Base-by-base conservation (phyloP, 2,797 vertebrate genomes). In the Bufotes viridis region DNA sequence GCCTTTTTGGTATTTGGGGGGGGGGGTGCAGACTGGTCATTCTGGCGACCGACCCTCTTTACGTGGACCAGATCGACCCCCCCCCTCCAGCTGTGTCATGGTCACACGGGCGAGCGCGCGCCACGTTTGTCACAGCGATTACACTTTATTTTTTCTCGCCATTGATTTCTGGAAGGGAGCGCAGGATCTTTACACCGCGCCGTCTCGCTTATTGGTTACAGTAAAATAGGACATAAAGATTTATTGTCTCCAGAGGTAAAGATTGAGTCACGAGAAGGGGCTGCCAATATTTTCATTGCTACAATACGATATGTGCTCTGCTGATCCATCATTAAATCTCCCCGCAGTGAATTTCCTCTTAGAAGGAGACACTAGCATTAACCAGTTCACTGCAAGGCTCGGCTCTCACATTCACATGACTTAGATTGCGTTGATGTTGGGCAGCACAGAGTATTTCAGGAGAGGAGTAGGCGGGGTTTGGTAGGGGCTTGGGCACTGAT, bases 161-260 rank as follows among this genome's bases (percentile, higher is more conserved):
- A 89, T 89, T 82, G 88, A 89, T 89, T 75, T 86, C 84, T 61
- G 82, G 76, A 80, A 76, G 17, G 22, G 83, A 85, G 60, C 86
- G 81, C 75, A 29, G 79, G 58, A 63, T 82, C 78, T 89, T 67
- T 89, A 76, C 76, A 55, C 55, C 15, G 80, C 78, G 29, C 17
- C 78, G 88, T 78, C 76, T 63, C 79, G 24, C 88, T 89, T 82
- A 89, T 86, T 86, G 84, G 84, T 86, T 86, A 89, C 88, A 89
- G 88, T 86, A 86, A 89, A 86, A 86, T 49, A 78, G 60, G 79
- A 89, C 88, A 89, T 81, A 80, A 82, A 89, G 88, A 89, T 89
- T 89, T 89, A 89, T 89, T 57, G 88, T 89, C 84, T 75, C 79
- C 17, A n/a, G 88, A 86, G 88, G 88, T 89, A 89, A 89, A 89